A percentile compares a stretch with the other conserved stretches of the same genome.
Conservation (phyloP, 2,113 vertebrate species). For the Ceratotherium simum region DNA sequence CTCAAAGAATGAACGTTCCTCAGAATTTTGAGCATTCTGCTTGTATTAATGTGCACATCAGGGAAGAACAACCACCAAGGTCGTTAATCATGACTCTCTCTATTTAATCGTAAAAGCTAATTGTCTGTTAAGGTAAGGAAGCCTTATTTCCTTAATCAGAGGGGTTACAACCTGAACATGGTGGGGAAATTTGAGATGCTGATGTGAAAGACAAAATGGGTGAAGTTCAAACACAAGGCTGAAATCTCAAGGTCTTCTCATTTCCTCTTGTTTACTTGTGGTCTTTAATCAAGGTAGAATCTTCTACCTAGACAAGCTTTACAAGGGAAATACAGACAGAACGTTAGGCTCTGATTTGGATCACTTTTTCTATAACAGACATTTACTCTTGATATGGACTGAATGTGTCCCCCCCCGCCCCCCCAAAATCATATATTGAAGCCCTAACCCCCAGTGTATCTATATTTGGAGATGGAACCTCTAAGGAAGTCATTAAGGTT, state of each 20-base stretch:
- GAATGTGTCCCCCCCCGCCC: not conserved
- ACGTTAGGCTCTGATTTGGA: not conserved
- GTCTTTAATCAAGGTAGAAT: not conserved
- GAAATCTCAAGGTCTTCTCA: conserved; percentile 49
- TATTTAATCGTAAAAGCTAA: conserved; percentile 79
- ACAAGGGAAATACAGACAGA: not conserved
- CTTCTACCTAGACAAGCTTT: not conserved
- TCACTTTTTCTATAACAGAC: not conserved
- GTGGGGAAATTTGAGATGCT: conserved; percentile 37
- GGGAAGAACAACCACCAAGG: conserved; percentile 69
- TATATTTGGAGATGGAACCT: not conserved
- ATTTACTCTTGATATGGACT: not conserved
- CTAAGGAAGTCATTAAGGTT: not conserved
- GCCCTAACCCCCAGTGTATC: not conserved
- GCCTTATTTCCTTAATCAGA: conserved; percentile 70
- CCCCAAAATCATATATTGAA: not conserved
- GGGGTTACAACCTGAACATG: conserved; percentile 58
- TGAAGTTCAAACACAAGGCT: conserved; percentile 28
- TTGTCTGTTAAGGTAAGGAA: conserved; percentile 77
- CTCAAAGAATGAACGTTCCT: not conserved
- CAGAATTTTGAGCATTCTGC: conserved; percentile 20
- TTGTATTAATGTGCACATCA: conserved; percentile 41
- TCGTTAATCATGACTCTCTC: conserved; percentile 72
- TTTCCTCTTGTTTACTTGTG: not conserved
- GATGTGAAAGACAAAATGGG: conserved; percentile 63